Evolutionary conservation across 23 tunicate genomes (phyloP).

Genomic region (Phallusia fumigata): DNA sequence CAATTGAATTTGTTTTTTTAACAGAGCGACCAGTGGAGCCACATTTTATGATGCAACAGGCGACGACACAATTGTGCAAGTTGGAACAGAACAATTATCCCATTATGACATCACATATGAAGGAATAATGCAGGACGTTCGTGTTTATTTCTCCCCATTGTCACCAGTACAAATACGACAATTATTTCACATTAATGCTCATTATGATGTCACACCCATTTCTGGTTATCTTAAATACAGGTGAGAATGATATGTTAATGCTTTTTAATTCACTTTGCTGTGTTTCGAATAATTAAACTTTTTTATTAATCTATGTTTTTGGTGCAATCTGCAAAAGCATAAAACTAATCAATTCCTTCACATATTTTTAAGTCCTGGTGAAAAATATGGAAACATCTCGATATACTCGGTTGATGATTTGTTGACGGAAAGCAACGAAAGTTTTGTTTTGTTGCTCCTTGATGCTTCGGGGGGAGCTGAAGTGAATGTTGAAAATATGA

Average conservation of each 20-base stretch:
- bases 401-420: slow-evolving; percentile 36
- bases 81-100: neutral
- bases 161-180: slow-evolving; percentile 27
- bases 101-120: neutral
- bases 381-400: neutral
- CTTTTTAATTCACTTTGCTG: neutral
- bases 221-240: slow-evolving; percentile 45
- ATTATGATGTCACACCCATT: slow-evolving; percentile 40
- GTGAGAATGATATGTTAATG: slow-evolving; percentile 11
- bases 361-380: neutral
- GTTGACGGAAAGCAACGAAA: slow-evolving; percentile 58
- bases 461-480: slow-evolving; percentile 57
- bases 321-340: too few species aligned
- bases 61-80: neutral
- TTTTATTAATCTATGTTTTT: too few species aligned
- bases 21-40: neutral
- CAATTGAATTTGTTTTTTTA: neutral
- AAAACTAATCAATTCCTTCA: too few species aligned
- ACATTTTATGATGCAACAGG: neutral
- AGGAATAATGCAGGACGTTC: slow-evolving; percentile 50
- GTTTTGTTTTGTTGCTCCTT: slow-evolving; percentile 38
- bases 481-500: neutral
- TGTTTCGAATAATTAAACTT: too few species aligned
- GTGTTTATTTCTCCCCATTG: slow-evolving; percentile 41
- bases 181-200: slow-evolving; percentile 23